These are phyloP conservation scores for Cochlearius cochlearius DNA, from an alignment of 2,113 vertebrate genomes.

Conservation along the genomic window DNA sequence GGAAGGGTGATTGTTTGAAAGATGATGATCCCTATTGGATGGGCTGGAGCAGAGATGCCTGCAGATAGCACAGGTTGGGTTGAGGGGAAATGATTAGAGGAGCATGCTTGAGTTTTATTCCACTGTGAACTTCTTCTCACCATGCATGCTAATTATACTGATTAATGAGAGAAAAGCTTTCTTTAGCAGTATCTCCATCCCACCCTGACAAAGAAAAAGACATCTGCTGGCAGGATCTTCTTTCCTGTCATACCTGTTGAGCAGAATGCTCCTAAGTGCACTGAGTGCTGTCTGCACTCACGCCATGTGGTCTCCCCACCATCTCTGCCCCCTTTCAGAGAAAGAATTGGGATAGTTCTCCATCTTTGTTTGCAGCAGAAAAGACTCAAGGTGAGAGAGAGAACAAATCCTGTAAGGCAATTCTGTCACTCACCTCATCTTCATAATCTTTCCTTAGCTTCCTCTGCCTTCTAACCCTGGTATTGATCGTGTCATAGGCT, in stretches of 20 bases:
- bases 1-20: not conserved
- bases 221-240: not conserved
- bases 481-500: slow-evolving; percentile 84
- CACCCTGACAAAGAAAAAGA: not conserved
- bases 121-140: not conserved
- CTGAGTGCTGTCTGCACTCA: not conserved
- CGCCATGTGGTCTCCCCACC: fast-evolving
- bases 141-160: not conserved
- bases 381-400: slow-evolving; percentile 77
- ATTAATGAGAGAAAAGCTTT: not conserved
- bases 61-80: not conserved
- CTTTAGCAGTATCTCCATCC: not conserved
- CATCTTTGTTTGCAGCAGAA: slow-evolving; percentile 49
- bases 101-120: not conserved
- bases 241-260: not conserved
- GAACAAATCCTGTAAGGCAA: slow-evolving; percentile 74
- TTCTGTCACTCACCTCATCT: slow-evolving; percentile 77
- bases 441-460: slow-evolving; percentile 80
- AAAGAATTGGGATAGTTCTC: slow-evolving; percentile 5
- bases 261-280: not conserved
- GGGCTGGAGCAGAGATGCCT: not conserved
- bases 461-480: slow-evolving; percentile 69
- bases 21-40: not conserved
- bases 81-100: not conserved
- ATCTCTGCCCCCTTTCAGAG: not conserved